Conservation (phyloP, 2,797 vertebrate species). For the Notolabrus celidotus region DNA sequence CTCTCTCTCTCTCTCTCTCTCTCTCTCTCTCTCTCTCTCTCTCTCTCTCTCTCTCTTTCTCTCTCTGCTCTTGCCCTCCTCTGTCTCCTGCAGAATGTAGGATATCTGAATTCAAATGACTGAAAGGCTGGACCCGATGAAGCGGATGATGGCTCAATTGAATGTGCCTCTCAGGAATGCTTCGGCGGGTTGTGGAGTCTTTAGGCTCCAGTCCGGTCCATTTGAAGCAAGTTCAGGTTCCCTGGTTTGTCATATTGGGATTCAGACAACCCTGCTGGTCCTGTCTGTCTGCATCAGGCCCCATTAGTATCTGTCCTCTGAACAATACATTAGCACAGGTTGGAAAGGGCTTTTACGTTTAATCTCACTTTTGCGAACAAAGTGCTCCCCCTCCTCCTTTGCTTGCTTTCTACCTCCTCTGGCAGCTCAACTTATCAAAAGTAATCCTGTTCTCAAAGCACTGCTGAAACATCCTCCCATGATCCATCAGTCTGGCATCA, state of each 20-base stretch:
- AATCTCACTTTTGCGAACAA: slow-evolving; percentile 1
- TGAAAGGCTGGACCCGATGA: slow-evolving; percentile 60
- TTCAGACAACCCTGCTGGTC: background rate
- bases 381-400: background rate
- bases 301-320: slow-evolving; percentile 1
- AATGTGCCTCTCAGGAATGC: slow-evolving; percentile 70
- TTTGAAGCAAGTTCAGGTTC: slow-evolving; percentile 2
- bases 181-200: slow-evolving; percentile 23
- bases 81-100: slow-evolving; percentile 27
- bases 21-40: too few species aligned
- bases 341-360: background rate
- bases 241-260: background rate
- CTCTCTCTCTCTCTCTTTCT: too few species aligned
- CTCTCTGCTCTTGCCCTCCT: slow-evolving; percentile 13
- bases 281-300: background rate
- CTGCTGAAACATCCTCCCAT: background rate
- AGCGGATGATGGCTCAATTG: slow-evolving; percentile 62
- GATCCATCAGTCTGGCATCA: background rate
- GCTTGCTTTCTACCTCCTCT: background rate
- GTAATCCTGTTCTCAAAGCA: background rate
- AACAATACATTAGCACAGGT: background rate
- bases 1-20: too few species aligned
- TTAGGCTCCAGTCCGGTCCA: slow-evolving; percentile 2
- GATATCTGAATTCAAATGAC: slow-evolving; percentile 52
- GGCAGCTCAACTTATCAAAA: background rate